These are phyloP conservation scores for Strigops habroptila DNA, from an alignment of 2,113 vertebrate species.

Conservation along the genomic window DNA sequence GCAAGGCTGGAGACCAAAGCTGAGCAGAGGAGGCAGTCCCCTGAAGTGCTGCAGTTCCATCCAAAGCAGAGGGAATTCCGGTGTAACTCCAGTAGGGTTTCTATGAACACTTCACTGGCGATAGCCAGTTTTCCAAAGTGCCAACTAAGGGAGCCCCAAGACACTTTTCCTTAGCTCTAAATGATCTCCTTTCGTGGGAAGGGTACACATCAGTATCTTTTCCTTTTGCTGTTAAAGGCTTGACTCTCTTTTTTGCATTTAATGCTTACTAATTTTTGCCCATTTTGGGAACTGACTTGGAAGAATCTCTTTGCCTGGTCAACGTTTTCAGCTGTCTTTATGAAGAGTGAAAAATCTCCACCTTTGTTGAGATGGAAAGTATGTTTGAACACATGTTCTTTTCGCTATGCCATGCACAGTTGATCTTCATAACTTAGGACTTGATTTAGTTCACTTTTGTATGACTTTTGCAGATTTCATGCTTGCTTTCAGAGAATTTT, in stretches of 20 bases:
- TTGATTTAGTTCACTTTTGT: neutral
- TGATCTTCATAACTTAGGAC: neutral
- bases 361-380: conserved; percentile 35
- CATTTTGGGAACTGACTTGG: neutral
- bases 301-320: neutral
- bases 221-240: neutral
- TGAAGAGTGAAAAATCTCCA: neutral
- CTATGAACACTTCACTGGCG: neutral
- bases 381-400: conserved; percentile 24
- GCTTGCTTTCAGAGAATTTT: neutral
- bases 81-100: conserved; percentile 24
- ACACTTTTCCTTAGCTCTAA: neutral
- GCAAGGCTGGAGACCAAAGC: neutral
- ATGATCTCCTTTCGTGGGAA: neutral
- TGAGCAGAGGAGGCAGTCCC: neutral
- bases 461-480: conserved; percentile 12
- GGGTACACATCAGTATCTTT: neutral
- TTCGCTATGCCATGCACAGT: neutral
- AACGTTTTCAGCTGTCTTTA: neutral
- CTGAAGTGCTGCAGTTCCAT: neutral
- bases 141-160: neutral
- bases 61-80: conserved; percentile 9
- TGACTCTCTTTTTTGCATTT: neutral
- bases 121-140: neutral
- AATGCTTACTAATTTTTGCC: neutral